Evolutionary conservation across 2,113 vertebrate species (phyloP), one percentile per base, ranked within the genome.

Genomic region (Prolemur simus): DNA sequence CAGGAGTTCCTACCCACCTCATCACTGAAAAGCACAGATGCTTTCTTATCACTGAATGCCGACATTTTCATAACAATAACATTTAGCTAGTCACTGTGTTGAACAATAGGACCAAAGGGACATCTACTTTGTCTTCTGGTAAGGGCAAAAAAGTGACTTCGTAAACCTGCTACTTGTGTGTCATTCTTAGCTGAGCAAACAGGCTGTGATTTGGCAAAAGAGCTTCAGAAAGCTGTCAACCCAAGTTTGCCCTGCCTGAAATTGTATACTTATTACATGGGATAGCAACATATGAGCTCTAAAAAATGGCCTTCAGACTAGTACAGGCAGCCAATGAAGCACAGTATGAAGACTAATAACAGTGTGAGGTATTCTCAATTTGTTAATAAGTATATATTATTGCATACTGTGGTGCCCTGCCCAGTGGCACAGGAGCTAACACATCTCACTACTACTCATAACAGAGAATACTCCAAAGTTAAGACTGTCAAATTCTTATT

Each of bases 41-140:
- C 56, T 90, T 86, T 87, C 95, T 97, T 42, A 94, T 56, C 9
- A 0, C 95, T 93, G 68, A 77, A 95, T 68, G 89, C 96, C 63
- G 63, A 87, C 68, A 63, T 96, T 95, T 95, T 97, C 95, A 97
- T 97, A 98, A 97, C 89, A 97, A 95, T 97, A 96, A 93, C 94
- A 98, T 98, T 98, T 98, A 96, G 97, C 97, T 98, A 98, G 97
- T 98, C 96, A 97, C 96, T 96, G 94, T 86, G 93, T 95, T 88
- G 95, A 98, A 95, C 34, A 71, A 96, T 84, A 49, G 96, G 82
- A 97, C 66, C 32, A 32, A 89, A 89, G 96, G 94, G 95, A 98
- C 97, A 95, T 94, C 45, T 95, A 74, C 87, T 85, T 63, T 71
- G 87, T 97, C 96, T 97, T 34, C 92, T 87, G 93, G 60, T 81